Evolutionary conservation across 2,888 invertebrate species (phyloP).

Genomic region (Drosophila sordidula): DNA sequence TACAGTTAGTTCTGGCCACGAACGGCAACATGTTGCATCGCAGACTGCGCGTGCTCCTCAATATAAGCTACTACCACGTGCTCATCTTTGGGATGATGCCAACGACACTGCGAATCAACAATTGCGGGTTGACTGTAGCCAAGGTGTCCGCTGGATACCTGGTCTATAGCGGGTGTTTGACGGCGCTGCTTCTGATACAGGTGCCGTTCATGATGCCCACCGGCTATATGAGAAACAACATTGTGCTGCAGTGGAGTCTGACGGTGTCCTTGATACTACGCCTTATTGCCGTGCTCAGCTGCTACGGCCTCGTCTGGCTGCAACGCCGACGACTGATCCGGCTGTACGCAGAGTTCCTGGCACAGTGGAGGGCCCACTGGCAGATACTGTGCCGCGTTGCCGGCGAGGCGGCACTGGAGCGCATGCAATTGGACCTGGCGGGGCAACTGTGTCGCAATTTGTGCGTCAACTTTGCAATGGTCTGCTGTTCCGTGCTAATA

Average conservation of each 20-base stretch:
- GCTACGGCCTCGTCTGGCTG: conserved; percentile 54
- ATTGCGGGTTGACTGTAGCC: neutral
- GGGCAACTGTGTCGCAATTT: conserved; percentile 19
- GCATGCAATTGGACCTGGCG: conserved; percentile 40
- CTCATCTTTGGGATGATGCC: conserved; percentile 53
- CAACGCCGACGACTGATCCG: conserved; percentile 30
- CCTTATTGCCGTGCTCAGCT: conserved; percentile 10
- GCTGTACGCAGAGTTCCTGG: conserved; percentile 40
- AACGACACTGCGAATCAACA: conserved; percentile 13
- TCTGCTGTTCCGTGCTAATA: conserved; percentile 21
- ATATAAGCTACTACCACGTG: conserved; percentile 44
- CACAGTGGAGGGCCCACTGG: conserved; percentile 28
- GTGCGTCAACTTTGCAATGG: conserved; percentile 25
- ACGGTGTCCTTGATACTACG: conserved; percentile 8
- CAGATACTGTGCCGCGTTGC: conserved; percentile 12
- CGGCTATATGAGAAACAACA: conserved; percentile 48
- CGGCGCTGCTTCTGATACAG: conserved; percentile 22
- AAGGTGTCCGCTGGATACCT: conserved; percentile 43
- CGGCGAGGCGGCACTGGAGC: conserved; percentile 14
- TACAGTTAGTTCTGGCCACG: neutral
- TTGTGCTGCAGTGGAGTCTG: conserved; percentile 46
- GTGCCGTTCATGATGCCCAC: conserved; percentile 21
- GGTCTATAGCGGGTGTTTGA: conserved; percentile 43
- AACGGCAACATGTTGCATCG: conserved; percentile 59
- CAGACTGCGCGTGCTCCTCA: conserved; percentile 31